Conservation (phyloP, 2,113 vertebrate genomes). For the Dendropsophus ebraccatus region DNA sequence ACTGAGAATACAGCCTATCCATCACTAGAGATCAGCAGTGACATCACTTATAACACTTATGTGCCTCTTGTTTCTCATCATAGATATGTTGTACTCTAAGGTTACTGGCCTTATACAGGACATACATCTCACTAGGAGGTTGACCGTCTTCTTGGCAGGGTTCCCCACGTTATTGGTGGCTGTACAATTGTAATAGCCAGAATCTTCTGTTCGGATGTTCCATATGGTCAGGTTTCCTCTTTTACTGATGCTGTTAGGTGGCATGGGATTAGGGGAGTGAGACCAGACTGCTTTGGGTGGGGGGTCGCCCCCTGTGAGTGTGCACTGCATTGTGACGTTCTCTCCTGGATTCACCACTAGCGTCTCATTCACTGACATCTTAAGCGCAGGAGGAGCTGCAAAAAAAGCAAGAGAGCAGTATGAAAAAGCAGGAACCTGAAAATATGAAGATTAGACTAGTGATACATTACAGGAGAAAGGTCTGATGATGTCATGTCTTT, state of each 20-base stretch:
- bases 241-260: slow-evolving; percentile 79
- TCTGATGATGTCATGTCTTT: neutral
- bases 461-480: neutral
- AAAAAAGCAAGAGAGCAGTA: no score
- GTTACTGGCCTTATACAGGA: slow-evolving; percentile 55
- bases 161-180: slow-evolving; percentile 97
- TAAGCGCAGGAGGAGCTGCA: slow-evolving; percentile 78
- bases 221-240: slow-evolving; percentile 82
- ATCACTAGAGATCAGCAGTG: no score
- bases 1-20: no score
- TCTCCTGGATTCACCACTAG: slow-evolving; percentile 92
- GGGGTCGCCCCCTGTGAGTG: slow-evolving; percentile 85
- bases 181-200: slow-evolving; percentile 92
- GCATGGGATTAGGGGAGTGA: slow-evolving; percentile 82
- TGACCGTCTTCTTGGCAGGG: slow-evolving; percentile 92
- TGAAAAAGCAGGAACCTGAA: no score
- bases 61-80: no score
- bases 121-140: slow-evolving; percentile 87
- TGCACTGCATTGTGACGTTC: slow-evolving; percentile 88
- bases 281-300: slow-evolving; percentile 86
- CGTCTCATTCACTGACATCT: slow-evolving; percentile 86
- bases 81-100: neutral
- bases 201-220: slow-evolving; percentile 81
- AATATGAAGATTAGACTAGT: no score
- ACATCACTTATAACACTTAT: no score